Evolutionary conservation across 2,113 vertebrate species (phyloP), one percentile per base, ranked within the genome.

Genomic region (Otolemur garnettii): DNA sequence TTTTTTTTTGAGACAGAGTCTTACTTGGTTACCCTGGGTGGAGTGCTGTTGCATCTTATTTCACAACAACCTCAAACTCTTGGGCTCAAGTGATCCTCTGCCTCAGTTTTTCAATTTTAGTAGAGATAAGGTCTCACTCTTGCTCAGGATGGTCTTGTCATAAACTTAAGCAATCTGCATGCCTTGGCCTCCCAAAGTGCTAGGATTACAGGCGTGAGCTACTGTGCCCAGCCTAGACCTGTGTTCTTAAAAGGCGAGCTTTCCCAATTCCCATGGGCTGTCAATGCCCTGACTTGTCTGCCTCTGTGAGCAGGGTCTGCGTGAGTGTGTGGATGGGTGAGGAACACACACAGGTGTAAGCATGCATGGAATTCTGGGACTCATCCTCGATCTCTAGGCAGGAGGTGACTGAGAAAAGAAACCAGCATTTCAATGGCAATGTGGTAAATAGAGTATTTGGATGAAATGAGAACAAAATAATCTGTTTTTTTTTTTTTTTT

Each of bases 311-410:
- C 22, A 93, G 55, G 71, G 18, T 14, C 57, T 3, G 3, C 1
- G 4, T 0, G 0, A 4, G 5, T 18, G n/a, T 10, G 18, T 33
- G 8, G 35, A 14, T 0, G 30, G 4, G 72, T 62, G 42, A 50
- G 2, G 2, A 28, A 35, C 14, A 7, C 38, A 64, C 57, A 4
- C 1, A 2, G 3, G 18, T 35, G 6, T 78, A 45, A 53, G 24
- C 0, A 2, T 55, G 59, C 18, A 21, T 30, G 59, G 93, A 35
- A 24, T 3, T 5, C 45, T 12, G 28, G 33, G 35, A 3, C 38
- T 81, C 4, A 0, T 35, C 75, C 45, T 26, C 24, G 38, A 59
- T 57, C 69, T 62, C 60, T 62, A 82, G 68, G 62, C 38, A 82
- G 53, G 22, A 59, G 22, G 22, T 59, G 22, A 3, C 2, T 12